These are phyloP conservation scores for Acrobasis suavella DNA, from an alignment of 2,888 invertebrate genomes.

Conservation along the genomic window DNA sequence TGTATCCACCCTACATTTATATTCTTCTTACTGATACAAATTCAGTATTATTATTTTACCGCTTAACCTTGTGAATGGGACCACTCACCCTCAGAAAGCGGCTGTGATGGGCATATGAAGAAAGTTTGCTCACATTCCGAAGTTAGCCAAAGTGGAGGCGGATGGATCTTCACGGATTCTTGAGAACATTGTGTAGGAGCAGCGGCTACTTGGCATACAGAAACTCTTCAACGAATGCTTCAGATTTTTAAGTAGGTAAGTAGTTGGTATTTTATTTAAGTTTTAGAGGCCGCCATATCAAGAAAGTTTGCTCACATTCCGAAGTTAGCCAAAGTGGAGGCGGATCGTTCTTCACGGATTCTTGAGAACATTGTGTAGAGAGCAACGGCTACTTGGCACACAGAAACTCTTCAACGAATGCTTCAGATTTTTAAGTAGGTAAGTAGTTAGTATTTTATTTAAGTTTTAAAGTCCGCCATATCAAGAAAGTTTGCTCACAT, in stretches of 20 bases:
- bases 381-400: too few relatives aligned
- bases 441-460: too few relatives aligned
- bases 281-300: background rate
- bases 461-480: background rate
- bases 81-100: slow-evolving; percentile 33
- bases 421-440: too few relatives aligned
- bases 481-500: too few relatives aligned
- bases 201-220: slow-evolving; percentile 25
- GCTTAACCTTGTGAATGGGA: slow-evolving; percentile 9
- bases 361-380: too few relatives aligned
- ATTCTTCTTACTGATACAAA: too few relatives aligned
- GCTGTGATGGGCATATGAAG: slow-evolving; percentile 59
- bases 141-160: slow-evolving; percentile 40
- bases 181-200: slow-evolving; percentile 27
- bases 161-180: slow-evolving; percentile 44
- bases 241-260: background rate
- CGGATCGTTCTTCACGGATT: too few relatives aligned
- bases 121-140: slow-evolving; percentile 54
- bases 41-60: background rate
- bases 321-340: too few relatives aligned
- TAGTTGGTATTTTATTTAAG: too few relatives aligned
- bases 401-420: too few relatives aligned
- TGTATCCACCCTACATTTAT: too few relatives aligned
- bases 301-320: too few relatives aligned
- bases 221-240: background rate